Percentiles rank a stretch among this genome's conserved stretches.
Conservation (phyloP, 2,888 invertebrate species). For the Amphipyra berbera region DNA sequence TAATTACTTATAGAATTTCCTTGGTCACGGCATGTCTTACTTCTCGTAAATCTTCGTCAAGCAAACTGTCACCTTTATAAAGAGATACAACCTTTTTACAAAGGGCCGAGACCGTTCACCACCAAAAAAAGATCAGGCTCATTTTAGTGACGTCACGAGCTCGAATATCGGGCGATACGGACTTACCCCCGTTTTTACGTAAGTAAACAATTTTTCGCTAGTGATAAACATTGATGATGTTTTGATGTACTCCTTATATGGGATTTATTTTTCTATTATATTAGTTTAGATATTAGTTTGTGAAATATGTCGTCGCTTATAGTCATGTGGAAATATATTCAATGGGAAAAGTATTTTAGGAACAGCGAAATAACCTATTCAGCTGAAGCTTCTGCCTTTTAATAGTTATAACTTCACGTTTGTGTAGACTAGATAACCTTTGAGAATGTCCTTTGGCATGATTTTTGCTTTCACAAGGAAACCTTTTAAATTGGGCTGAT, state of each 20-base stretch:
- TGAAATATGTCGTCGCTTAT: constrained; percentile 16
- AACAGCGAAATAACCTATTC: constrained; percentile 17
- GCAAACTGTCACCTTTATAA: constrained; percentile 73
- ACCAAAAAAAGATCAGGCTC: constrained; percentile 55
- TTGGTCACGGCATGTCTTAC: constrained; percentile 61
- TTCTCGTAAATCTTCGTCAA: constrained; percentile 76
- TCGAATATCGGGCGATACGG: constrained; percentile 31
- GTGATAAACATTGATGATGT: constrained; percentile 41
- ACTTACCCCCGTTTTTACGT: constrained; percentile 42
- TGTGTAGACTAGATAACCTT: neutral
- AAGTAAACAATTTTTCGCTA: constrained; percentile 35
- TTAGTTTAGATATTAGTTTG: constrained; percentile 27
- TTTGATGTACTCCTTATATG: constrained; percentile 13
- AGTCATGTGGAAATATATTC: constrained; percentile 9
- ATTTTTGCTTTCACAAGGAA: neutral
- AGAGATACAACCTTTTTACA: constrained; percentile 71
- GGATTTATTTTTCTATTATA: constrained; percentile 10
- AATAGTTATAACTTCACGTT: neutral
- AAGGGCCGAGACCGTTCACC: constrained; percentile 46
- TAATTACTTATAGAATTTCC: constrained; percentile 67
- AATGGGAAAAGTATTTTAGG: constrained; percentile 24
- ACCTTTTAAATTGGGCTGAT: neutral
- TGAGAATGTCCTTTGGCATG: neutral
- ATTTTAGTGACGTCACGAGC: constrained; percentile 47
- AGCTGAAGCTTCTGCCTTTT: constrained; percentile 10